A percentile compares a stretch with the other conserved stretches of the same genome.
phyloP scores from a whole-genome alignment of 2,113 vertebrate species.

The Silurus meridionalis region DNA sequence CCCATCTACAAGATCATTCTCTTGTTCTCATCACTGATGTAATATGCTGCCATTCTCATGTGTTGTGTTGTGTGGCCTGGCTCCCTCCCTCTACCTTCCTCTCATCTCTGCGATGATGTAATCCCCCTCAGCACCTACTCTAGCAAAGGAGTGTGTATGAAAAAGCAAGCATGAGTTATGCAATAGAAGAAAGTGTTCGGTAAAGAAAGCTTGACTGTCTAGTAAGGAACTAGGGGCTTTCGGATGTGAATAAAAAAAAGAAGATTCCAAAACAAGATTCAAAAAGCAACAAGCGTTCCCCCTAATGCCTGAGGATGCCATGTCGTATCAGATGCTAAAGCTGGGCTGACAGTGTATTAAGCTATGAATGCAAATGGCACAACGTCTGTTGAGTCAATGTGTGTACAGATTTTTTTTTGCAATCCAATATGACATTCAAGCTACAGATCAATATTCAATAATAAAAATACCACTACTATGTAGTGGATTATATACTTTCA shows the following conservation, averaged over 20 bases:
- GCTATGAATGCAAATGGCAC: background rate
- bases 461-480: constrained; percentile 57
- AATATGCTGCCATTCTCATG: constrained; percentile 9
- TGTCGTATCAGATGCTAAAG: background rate
- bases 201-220: background rate
- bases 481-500: constrained; percentile 50
- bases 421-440: constrained; percentile 42
- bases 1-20: background rate
- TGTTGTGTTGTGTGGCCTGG: constrained; percentile 9
- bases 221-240: background rate
- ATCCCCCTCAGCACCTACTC: constrained; percentile 61
- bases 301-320: background rate
- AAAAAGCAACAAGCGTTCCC: background rate
- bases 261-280: background rate
- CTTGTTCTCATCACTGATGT: constrained; percentile 12
- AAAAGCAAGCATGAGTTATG: constrained; percentile 52
- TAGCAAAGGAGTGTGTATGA: constrained; percentile 48
- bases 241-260: constrained; percentile 32
- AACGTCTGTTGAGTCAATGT: background rate
- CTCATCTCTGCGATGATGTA: constrained; percentile 61
- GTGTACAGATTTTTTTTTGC: background rate
- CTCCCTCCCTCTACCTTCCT: constrained; percentile 30
- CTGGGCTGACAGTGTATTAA: background rate
- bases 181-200: constrained; percentile 28
- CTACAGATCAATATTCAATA: constrained; percentile 65